These are phyloP conservation scores for Ennomos fuscantarius DNA, from an alignment of 2,888 invertebrate species.

Conservation along the genomic window DNA sequence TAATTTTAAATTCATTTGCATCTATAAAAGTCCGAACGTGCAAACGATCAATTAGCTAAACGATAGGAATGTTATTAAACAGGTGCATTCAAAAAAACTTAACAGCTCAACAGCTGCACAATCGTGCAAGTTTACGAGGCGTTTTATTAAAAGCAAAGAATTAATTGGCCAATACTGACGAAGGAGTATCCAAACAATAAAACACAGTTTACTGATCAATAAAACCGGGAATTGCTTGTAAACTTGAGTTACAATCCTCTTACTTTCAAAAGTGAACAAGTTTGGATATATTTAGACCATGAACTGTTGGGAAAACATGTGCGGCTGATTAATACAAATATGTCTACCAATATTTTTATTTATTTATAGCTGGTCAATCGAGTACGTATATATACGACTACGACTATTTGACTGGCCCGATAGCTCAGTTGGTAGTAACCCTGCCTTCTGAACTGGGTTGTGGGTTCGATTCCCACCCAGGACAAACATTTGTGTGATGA, in stretches of 20 bases:
- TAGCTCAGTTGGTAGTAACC: too few species aligned
- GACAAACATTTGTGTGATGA: too few species aligned
- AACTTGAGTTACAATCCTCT: slow-evolving; percentile 53
- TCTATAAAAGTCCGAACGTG: too few species aligned
- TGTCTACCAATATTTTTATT: too few species aligned
- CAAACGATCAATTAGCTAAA: too few species aligned
- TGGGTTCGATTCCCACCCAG: too few species aligned
- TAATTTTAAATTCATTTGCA: too few species aligned
- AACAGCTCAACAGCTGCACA: slow-evolving; percentile 37
- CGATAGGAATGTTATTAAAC: background rate
- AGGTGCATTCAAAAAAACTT: slow-evolving; percentile 2
- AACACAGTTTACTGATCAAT: slow-evolving; percentile 64
- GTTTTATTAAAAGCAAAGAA: slow-evolving; percentile 53
- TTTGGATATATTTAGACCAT: slow-evolving; percentile 34
- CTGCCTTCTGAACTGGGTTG: too few species aligned
- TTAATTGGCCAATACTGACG: slow-evolving; percentile 58
- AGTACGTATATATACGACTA: too few species aligned
- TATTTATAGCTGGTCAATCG: too few species aligned
- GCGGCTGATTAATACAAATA: too few species aligned
- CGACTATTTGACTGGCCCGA: too few species aligned
- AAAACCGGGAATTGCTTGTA: slow-evolving; percentile 65
- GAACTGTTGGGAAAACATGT: slow-evolving; percentile 3
- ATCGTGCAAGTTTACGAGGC: slow-evolving; percentile 45
- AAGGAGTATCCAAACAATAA: slow-evolving; percentile 64
- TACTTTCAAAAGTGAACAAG: slow-evolving; percentile 44